These are phyloP conservation scores for Brachypodius melanocephalos DNA, from an alignment of 2,113 vertebrate species.

Conservation along the genomic window DNA sequence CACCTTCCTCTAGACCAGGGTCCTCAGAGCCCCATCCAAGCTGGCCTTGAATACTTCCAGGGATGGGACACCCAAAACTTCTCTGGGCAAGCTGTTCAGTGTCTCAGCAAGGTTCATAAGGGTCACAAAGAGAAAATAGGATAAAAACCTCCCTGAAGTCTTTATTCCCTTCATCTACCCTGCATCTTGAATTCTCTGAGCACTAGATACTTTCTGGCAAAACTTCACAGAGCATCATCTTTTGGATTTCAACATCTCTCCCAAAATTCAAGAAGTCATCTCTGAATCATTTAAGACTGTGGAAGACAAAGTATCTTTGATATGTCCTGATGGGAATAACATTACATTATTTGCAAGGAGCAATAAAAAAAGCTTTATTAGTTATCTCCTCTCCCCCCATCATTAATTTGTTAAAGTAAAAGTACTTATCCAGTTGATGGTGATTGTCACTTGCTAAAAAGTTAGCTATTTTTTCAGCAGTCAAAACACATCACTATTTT, in stretches of 20 bases:
- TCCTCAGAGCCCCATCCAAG: neutral
- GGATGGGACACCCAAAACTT: neutral
- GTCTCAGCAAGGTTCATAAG: neutral
- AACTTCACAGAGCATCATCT: neutral
- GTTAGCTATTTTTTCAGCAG: slow-evolving; percentile 49
- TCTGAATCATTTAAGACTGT: neutral
- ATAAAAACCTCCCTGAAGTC: neutral
- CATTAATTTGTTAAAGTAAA: slow-evolving; percentile 37
- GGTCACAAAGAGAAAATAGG: neutral
- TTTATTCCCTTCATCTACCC: neutral
- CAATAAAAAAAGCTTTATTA: neutral
- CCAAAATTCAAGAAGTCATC: neutral
- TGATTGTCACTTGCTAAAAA: slow-evolving; percentile 51
- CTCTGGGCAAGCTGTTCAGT: neutral
- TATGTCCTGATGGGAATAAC: neutral
- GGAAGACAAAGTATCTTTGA: neutral
- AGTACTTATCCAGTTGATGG: slow-evolving; percentile 39
- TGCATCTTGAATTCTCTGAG: neutral
- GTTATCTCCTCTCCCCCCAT: neutral
- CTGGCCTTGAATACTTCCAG: neutral
- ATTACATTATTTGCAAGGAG: neutral
- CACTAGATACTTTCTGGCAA: neutral
- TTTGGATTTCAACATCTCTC: neutral
- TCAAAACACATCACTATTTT: slow-evolving; percentile 61
- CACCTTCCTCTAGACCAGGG: neutral